Conservation (phyloP, 2,113 vertebrate species). For the Sisor rabdophorus region DNA sequence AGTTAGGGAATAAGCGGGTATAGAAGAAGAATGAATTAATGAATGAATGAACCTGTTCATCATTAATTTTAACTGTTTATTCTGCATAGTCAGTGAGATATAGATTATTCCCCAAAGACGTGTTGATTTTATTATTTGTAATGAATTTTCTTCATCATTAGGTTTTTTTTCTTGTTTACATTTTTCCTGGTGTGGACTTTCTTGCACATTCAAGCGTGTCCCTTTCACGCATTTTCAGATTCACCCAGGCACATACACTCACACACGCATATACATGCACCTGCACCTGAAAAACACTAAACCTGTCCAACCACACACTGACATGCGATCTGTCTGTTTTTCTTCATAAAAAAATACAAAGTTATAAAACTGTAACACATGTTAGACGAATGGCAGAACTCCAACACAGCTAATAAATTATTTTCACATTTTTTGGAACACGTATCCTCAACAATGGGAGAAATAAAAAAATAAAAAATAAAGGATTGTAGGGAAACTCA, state of each 20-base stretch:
- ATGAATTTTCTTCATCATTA: constrained; percentile 10
- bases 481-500: neutral
- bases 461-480: neutral
- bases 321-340: constrained; percentile 2
- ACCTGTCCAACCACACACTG: constrained; percentile 50
- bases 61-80: no score
- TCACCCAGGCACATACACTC: neutral
- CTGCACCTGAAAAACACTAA: constrained; percentile 18
- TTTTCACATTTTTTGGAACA: constrained; percentile 6
- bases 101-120: neutral
- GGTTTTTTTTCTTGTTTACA: no score
- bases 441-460: neutral
- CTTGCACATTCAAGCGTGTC: constrained; percentile 20
- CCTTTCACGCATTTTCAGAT: constrained; percentile 1
- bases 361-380: neutral
- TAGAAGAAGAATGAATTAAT: no score
- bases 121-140: neutral
- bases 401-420: neutral
- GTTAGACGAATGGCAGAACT: neutral
- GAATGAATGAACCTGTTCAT: no score
- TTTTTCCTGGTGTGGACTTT: constrained; percentile 11
- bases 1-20: no score
- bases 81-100: neutral
- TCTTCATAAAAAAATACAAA: constrained; percentile 19
- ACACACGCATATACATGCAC: neutral